Percentiles rank a stretch among this genome's conserved stretches.
Evolutionary conservation across 92 coral and sea anemone species (phyloP).

Genomic region (Epizoanthus fatuus): DNA sequence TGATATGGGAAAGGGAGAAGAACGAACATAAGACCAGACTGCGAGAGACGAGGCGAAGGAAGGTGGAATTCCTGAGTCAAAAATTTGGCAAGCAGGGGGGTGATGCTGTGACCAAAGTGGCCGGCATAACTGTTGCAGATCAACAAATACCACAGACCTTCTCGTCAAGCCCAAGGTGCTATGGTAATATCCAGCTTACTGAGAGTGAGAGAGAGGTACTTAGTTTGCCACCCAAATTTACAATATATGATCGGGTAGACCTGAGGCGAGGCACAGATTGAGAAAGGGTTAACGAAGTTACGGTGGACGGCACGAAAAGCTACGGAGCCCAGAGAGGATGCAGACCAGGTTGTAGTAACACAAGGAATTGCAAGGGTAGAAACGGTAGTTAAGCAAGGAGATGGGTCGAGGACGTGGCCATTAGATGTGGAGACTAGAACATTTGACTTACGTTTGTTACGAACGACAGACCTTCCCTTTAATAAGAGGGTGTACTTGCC

Average conservation of each 20-base stretch:
- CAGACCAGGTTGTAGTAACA: background rate
- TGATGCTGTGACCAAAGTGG: background rate
- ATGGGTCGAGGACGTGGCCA: background rate
- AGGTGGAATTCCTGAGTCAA: conserved; percentile 2
- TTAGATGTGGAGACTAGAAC: background rate
- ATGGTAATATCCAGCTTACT: conserved; percentile 10
- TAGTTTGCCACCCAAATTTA: conserved; percentile 23
- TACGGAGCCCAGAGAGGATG: conserved; percentile 10
- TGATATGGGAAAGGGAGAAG: conserved; percentile 1
- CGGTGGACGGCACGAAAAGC: conserved; percentile 5
- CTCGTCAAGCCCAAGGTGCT: conserved; percentile 24
- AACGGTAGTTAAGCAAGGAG: no score
- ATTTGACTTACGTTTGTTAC: conserved; percentile 12
- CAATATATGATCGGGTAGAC: conserved; percentile 22
- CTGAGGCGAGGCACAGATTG: conserved; percentile 14
- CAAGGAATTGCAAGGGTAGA: background rate
- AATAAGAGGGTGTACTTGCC: conserved; percentile 36
- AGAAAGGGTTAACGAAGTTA: conserved; percentile 12
- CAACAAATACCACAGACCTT: background rate
- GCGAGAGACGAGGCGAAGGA: background rate
- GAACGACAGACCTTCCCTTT: no score
- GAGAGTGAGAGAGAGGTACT: conserved; percentile 4
- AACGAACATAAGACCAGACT: background rate
- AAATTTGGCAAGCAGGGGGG: background rate
- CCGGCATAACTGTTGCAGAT: background rate